Evolutionary conservation across 2,888 invertebrate species (phyloP), one percentile per base, ranked within the genome.

Genomic region (Drosophila meridiana): DNA sequence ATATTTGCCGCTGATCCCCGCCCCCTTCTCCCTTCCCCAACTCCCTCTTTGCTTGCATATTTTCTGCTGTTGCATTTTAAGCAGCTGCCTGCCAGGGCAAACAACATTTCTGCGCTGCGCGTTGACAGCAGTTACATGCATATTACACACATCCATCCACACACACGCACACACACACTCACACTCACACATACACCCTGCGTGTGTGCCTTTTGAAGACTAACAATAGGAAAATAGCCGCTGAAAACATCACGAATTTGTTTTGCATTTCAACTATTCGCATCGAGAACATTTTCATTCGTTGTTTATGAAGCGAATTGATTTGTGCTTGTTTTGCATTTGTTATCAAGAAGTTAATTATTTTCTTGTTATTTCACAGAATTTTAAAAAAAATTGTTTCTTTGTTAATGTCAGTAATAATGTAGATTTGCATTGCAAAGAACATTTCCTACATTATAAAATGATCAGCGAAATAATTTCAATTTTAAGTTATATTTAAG

Each of bases 31-130:
- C 4, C 30, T 4, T 38, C 13, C 20, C 47, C 45, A 20, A 4
- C 30, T 4, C 34, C 13, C 20, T 43, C 45, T 11, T 32, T 20
- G 60, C 47, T 61, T 67, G 52, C 50, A 64, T 67, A 69, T 67
- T 72, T 79, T 48, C 59, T 67, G 64, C 69, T 90, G 87, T 69
- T 87, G 89, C 86, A 90, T 88, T 88, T 90, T 83, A 87, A 90
- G 73, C 87, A 87, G 88, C 65, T 66, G 55, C 26, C 45, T 55
- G 65, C 42, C 56, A 42, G 34, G 47, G 59, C 67, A 71, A 68
- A 67, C 70, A 69, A 57, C 72, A 68, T 69, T 62, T 75, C 73
- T 55, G 75, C 82, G 71, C 80, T 76, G 71, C 73, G 83, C 84
- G 89, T 78, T 87, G 86, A 90, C 86, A 86, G 86, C 90, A 72